A percentile compares a stretch with the other conserved stretches of the same genome.
Conservation (phyloP, 23 tunicate species). For the Halocynthia aurantium region DNA sequence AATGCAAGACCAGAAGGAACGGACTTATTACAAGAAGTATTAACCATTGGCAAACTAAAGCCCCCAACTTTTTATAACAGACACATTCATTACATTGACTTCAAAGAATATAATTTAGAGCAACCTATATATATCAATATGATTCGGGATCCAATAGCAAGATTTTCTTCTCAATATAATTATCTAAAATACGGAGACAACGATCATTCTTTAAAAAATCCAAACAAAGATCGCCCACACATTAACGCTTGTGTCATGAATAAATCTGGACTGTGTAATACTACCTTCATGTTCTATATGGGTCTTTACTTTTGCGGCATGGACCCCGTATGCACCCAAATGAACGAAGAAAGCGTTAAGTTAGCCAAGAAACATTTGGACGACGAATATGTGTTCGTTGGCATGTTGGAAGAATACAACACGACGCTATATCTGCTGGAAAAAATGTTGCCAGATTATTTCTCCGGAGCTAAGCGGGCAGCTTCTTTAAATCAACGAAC, state of each 20-base stretch:
- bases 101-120: slow-evolving; percentile 37
- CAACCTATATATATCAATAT: slow-evolving; percentile 82
- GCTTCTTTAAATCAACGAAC: not conserved
- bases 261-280: slow-evolving; percentile 46
- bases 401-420: slow-evolving; percentile 86
- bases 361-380: slow-evolving; percentile 75
- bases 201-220: not conserved
- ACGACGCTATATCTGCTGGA: slow-evolving; percentile 62
- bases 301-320: slow-evolving; percentile 91
- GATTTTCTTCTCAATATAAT: slow-evolving; percentile 82
- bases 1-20: slow-evolving; percentile 24
- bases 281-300: slow-evolving; percentile 66
- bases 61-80: slow-evolving; percentile 75
- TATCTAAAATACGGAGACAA: slow-evolving; percentile 65
- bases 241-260: slow-evolving; percentile 76
- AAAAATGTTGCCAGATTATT: slow-evolving; percentile 61
- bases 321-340: slow-evolving; percentile 31
- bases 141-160: slow-evolving; percentile 89
- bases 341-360: slow-evolving; percentile 24
- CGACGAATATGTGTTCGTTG: slow-evolving; percentile 66
- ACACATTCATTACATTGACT: slow-evolving; percentile 74
- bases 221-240: slow-evolving; percentile 18
- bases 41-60: slow-evolving; percentile 16
- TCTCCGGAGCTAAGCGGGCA: slow-evolving; percentile 37
- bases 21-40: slow-evolving; percentile 33